Evolutionary conservation across 1,140 invertebrate species (phyloP), one percentile per base, ranked within the genome.

Genomic region (Drosophila lacteicornis): DNA sequence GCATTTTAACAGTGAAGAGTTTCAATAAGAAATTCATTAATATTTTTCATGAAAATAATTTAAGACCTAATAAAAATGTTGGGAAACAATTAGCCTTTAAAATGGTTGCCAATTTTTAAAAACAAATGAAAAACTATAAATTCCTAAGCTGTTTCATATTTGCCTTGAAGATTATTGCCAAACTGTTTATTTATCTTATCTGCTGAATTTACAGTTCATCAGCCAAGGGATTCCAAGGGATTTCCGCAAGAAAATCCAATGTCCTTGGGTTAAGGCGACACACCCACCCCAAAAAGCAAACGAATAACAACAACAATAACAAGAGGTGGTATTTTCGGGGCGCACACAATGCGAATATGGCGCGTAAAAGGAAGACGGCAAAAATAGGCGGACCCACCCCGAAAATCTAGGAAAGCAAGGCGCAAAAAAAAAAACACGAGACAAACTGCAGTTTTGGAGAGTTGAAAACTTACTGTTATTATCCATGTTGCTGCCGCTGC

Each of bases 351-450:
- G 84, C 84, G 84, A 87, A 87, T 71, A 46, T 50, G 53, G 42
- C 27, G 33, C 22, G 47, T 74, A 80, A 88, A 80, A 30, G 68
- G 61, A 33, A 84, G 53, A 78, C 59, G 73, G 58, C 57, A 62
- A 75, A 65, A 88, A 68, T 53, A 47, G 65, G 75, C 81, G 79
- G 80, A 87, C 84, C 84, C 80, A 88, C 84, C 84, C 84, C 79
- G 73, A 83, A 85, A 83, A 55, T 71, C 36, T 74, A 75, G 61
- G 25, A 56, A 59, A 51, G 51, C 51, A 61, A 76, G 25, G 40
- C 30, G 19, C 25, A 67, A 42, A 51, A 58, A 49, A 40, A 40
- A 60, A 67, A 7, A 47, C 49, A 57, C 17, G 56, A 65, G 30
- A 12, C 11, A 33, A 43, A 33, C 27, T 65, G 61, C 62, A 61